Evolutionary conservation across 2,888 invertebrate species (phyloP).

Genomic region (Drosophila neotestacea): DNA sequence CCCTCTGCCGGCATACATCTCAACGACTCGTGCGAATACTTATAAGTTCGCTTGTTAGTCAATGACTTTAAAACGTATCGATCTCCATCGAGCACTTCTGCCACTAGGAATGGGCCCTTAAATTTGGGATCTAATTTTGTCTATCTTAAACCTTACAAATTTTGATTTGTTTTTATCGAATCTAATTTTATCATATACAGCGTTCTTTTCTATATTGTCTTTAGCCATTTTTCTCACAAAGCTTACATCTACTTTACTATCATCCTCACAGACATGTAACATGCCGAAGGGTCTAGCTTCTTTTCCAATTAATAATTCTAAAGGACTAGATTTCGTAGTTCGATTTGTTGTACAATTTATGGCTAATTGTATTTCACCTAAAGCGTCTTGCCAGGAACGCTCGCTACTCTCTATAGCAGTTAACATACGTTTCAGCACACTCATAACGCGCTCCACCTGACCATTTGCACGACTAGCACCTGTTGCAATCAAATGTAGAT

Average conservation of each 20-base stretch:
- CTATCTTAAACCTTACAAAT: background rate
- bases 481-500: conserved; percentile 21
- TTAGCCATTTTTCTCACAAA: conserved; percentile 11
- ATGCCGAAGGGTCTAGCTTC: conserved; percentile 11
- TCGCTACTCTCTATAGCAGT: conserved; percentile 9
- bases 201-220: background rate
- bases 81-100: background rate
- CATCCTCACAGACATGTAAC: conserved; percentile 9
- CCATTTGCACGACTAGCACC: conserved; percentile 14
- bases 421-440: conserved; percentile 14
- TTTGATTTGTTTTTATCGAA: conserved; percentile 6
- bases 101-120: background rate
- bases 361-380: conserved; percentile 15
- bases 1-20: conserved; percentile 11
- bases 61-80: no score
- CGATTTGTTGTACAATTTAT: conserved; percentile 22
- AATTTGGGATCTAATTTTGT: background rate
- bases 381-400: conserved; percentile 17
- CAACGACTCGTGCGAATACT: conserved; percentile 6
- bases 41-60: background rate
- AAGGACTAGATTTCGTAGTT: conserved; percentile 14
- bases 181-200: background rate
- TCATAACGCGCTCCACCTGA: conserved; percentile 13
- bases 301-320: conserved; percentile 25
- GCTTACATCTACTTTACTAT: conserved; percentile 16